Conservation (phyloP, 2,888 invertebrate species). For the Metallyticus violacea region DNA sequence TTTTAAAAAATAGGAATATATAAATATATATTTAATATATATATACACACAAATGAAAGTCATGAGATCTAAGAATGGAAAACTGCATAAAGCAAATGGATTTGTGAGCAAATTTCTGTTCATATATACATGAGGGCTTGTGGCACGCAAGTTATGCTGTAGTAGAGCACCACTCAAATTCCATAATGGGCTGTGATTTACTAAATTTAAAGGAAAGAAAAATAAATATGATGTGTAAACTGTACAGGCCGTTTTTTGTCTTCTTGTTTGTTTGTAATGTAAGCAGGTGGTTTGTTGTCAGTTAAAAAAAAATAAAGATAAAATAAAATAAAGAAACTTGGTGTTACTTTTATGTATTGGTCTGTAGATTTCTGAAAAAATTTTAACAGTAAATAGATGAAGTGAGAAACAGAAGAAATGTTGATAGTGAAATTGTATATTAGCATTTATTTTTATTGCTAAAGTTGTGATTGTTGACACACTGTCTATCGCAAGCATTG, state of each 20-base stretch:
- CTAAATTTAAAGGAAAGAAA: constrained; percentile 48
- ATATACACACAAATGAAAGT: background rate
- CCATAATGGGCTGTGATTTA: constrained; percentile 76
- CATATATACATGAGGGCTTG: background rate
- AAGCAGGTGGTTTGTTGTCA: constrained; percentile 21
- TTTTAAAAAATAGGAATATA: background rate
- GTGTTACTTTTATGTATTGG: constrained; percentile 30
- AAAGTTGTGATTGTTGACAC: constrained; percentile 15
- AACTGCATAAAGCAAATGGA: background rate
- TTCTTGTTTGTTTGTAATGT: constrained; percentile 47
- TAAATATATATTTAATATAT: constrained; percentile 8
- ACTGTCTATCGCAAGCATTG: background rate
- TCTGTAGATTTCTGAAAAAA: constrained; percentile 21
- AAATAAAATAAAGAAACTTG: constrained; percentile 22
- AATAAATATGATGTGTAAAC: constrained; percentile 40
- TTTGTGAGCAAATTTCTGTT: background rate
- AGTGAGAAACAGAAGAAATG: constrained; percentile 17
- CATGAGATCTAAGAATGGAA: background rate
- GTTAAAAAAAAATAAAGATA: constrained; percentile 2
- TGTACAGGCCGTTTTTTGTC: constrained; percentile 67
- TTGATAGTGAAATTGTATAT: constrained; percentile 21
- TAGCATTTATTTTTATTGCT: constrained; percentile 27
- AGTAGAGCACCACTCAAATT: constrained; percentile 55
- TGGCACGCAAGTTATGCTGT: background rate
- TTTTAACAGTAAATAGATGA: constrained; percentile 20